Evolutionary conservation across 2,113 vertebrate genomes (phyloP), one percentile per base, ranked within the genome.

Genomic region (Camelus dromedarius): DNA sequence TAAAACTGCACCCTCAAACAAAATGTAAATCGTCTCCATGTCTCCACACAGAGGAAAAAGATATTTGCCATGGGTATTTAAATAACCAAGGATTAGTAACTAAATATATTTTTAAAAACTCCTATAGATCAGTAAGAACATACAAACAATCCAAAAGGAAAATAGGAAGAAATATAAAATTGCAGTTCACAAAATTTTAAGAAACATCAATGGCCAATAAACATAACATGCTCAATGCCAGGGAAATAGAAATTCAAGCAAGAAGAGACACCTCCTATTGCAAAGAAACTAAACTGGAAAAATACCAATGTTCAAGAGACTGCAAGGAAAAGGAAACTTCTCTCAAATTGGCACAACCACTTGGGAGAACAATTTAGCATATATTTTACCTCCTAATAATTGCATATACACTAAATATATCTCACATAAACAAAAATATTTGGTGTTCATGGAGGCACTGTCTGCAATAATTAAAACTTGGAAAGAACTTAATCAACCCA

Each of bases 221-320:
- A 64, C 38, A 67, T 69, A 69, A 83, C 50, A 76, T 52, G 28
- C 20, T 76, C 52, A 89, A 76, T n/a, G 32, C 69, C 60, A 83
- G 28, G 2, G 15, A 96, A 89, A 75, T 1, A 62, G 32, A 83
- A 89, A 83, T 62, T 76, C 50, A 83, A 83, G 62, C 38, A 69
- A 83, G 20, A 76, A 84, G 24, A 75, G 20, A 64, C 5, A 62
- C 7, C 35, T n/a, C n/a, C 50, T 88, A 62, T 10, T 58, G 28
- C 50, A 85, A 88, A 67, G 32, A 92, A 89, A 92, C 66, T 60
- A 96, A n/a, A 62, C 69, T 52, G 70, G 52, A 93, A 95, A 92
- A 95, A 76, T 60, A 60, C 10, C 38, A 67, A 35, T 22, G 11
- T 13, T 82, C 86, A 66, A 76, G 32, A 92, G 38, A 73, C 38